Evolutionary conservation across 2,113 vertebrate species (phyloP).

Genomic region (Melanocharis versteri): DNA sequence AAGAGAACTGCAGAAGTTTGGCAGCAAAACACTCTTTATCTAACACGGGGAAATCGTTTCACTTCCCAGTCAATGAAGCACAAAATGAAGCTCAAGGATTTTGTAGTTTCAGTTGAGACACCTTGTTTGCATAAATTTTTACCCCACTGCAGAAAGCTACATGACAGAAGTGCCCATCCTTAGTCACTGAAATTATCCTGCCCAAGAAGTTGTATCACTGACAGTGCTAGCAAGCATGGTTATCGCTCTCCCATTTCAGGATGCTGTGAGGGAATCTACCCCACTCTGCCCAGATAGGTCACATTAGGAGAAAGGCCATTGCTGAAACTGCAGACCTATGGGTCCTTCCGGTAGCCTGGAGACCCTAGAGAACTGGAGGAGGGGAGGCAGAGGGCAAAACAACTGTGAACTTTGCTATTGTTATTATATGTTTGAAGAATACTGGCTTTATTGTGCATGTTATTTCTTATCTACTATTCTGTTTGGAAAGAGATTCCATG

Average conservation of each 20-base stretch:
- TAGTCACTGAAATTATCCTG: background rate
- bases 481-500: background rate
- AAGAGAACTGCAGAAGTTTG: background rate
- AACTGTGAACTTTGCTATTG: background rate
- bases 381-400: background rate
- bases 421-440: background rate
- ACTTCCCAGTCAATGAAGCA: background rate
- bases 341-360: background rate
- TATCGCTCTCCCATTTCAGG: background rate
- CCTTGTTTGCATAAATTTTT: background rate
- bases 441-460: background rate
- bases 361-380: background rate
- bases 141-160: background rate
- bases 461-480: background rate
- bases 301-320: background rate
- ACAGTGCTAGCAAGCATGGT: background rate
- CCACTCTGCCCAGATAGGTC: accelerated
- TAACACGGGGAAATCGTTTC: background rate
- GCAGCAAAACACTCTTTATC: background rate
- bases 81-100: background rate
- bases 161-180: background rate
- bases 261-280: background rate
- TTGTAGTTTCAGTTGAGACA: background rate
- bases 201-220: background rate
- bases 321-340: background rate